Percentiles rank a stretch among this genome's conserved stretches.
These are phyloP conservation scores for Andrena cerasifolii DNA, from an alignment of 1,140 invertebrate genomes.

Conservation along the genomic window DNA sequence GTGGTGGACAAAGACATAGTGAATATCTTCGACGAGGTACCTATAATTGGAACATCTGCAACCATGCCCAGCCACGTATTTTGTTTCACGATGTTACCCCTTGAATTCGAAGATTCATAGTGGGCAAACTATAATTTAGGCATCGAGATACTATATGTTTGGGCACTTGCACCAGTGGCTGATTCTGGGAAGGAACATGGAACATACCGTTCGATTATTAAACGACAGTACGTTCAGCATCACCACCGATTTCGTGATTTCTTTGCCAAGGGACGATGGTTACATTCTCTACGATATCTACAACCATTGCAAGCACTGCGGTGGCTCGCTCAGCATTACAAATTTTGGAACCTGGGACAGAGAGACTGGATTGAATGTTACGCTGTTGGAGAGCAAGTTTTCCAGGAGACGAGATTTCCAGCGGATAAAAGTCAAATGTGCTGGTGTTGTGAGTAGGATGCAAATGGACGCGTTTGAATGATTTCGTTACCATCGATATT, in stretches of 20 bases:
- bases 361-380: conserved; percentile 23
- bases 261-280: conserved; percentile 19
- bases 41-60: too few species aligned
- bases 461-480: not conserved
- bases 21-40: conserved; percentile 52
- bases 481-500: too few species aligned
- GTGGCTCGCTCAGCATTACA: conserved; percentile 53
- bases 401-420: conserved; percentile 51
- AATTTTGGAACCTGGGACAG: conserved; percentile 49
- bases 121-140: conserved; percentile 18
- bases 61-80: too few species aligned
- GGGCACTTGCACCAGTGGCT: conserved; percentile 63
- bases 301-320: conserved; percentile 60
- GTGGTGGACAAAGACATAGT: not conserved
- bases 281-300: conserved; percentile 63
- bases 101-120: not conserved
- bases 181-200: conserved; percentile 38
- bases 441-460: conserved; percentile 46
- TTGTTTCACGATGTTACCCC: too few species aligned
- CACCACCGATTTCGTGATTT: conserved; percentile 56
- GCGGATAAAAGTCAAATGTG: conserved; percentile 11
- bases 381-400: conserved; percentile 33
- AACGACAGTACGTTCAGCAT: conserved; percentile 62
- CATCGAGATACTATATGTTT: conserved; percentile 37
- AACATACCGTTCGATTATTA: conserved; percentile 11